These are phyloP conservation scores for Nibea albiflora DNA, from an alignment of 2,113 vertebrate species.

Conservation along the genomic window DNA sequence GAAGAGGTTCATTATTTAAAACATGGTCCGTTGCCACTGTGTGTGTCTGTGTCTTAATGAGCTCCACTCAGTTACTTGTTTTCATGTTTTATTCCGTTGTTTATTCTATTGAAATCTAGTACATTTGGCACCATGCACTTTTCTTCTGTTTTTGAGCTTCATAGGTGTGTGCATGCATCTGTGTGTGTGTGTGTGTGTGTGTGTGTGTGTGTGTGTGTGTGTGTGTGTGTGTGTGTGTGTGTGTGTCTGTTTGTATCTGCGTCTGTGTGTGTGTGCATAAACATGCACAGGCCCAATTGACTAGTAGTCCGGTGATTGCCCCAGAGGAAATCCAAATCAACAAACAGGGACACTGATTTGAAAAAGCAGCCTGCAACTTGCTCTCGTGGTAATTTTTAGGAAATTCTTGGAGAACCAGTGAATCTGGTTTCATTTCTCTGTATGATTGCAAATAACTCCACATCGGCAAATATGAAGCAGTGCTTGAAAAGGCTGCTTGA, in stretches of 20 bases:
- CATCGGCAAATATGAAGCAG: conserved; percentile 6
- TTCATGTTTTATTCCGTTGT: conserved; percentile 61
- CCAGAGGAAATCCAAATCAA: conserved; percentile 36
- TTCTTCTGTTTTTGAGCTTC: conserved; percentile 9
- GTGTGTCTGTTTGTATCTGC: neutral
- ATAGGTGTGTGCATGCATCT: neutral
- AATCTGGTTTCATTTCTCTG: conserved; percentile 24
- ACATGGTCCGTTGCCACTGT: neutral
- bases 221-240: conserved; percentile 10
- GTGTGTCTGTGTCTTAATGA: conserved; percentile 41
- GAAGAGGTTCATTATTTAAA: neutral
- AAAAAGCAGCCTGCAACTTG: conserved; percentile 16
- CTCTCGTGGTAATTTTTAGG: conserved; percentile 19
- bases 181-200: neutral
- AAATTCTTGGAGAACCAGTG: conserved; percentile 26
- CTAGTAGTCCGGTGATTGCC: conserved; percentile 35
- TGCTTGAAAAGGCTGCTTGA: neutral
- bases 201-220: neutral
- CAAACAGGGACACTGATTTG: conserved; percentile 37
- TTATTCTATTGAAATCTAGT: conserved; percentile 40
- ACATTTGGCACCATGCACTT: conserved; percentile 33
- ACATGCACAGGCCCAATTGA: conserved; percentile 17
- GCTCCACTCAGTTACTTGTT: conserved; percentile 35
- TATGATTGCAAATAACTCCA: conserved; percentile 14
- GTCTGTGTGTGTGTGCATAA: conserved; percentile 8